Base-by-base conservation (phyloP, 2,797 vertebrate genomes). In the Sebastes hopkinsi region DNA sequence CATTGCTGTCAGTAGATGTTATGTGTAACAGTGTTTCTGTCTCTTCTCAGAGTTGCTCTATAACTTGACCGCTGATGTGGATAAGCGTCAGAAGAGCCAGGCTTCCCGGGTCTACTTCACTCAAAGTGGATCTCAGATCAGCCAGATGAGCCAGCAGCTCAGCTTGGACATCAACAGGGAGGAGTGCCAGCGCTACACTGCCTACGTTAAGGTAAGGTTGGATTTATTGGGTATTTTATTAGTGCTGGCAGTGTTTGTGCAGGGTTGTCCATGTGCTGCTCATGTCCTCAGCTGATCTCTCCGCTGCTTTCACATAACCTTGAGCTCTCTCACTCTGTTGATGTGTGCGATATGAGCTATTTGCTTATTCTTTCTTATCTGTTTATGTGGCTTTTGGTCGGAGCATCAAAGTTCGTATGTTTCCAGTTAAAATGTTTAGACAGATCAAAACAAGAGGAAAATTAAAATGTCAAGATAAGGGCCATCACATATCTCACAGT, bases 51-150 rank as follows among this genome's bases (percentile, higher is more conserved):
- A 95, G 77, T 82, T 99, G 94, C 95, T 96, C 88, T 99, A 98
- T 66, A 95, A 98, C 91, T 92, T 99, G 91, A 98, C 97, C 0
- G 97, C 98, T 34, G 99, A 99, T 84, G 96, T 96, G 87, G 95
- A 95, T 67, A 99, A 98, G 90, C 96, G 97, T 75, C 96, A 97
- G 87, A 98, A 96, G 89, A 95, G 94, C 82, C 96, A 97, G 81
- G 93, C 96, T 2, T 94, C 96, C 34, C 93, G 99, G 75, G 95
- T 98, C 83, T 98, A 97, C 91, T 97, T 99, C 72, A 89, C 96
- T 75, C 93, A 96, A 70, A 94, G 95, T 42, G 97, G 97, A 87
- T 97, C 98, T 88, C 95, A 97, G 60, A 84, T 87, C 62, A 96
- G 95, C 68, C 96, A 96, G 77, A 90, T 98, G 80, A 95, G 95